Evolutionary conservation across 2,113 vertebrate genomes (phyloP).

Genomic region (Naja naja): DNA sequence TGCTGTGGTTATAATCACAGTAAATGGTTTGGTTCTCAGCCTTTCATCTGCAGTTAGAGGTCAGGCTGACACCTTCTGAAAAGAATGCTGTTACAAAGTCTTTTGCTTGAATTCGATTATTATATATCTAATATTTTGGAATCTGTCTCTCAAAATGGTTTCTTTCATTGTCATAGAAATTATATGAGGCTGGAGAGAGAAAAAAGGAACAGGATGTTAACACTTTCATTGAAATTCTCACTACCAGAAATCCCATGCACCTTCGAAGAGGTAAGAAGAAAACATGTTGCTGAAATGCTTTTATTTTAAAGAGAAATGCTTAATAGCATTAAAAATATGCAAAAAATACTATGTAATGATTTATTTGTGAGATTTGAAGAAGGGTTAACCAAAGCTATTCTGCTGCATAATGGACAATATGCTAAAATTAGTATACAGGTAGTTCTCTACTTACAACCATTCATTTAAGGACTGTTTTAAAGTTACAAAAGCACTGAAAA

Average conservation of each 20-base stretch:
- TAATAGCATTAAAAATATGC: neutral
- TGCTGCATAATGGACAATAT: neutral
- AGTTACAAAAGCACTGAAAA: neutral
- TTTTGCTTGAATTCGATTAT: neutral
- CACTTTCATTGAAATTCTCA: slow-evolving; percentile 80
- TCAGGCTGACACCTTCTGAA: neutral
- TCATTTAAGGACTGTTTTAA: neutral
- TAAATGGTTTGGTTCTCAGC: neutral
- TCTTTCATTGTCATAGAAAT: slow-evolving; percentile 65
- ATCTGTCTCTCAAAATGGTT: neutral
- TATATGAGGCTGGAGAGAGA: slow-evolving; percentile 93
- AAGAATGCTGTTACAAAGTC: neutral
- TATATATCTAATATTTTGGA: neutral
- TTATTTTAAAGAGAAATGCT: neutral
- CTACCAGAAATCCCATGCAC: slow-evolving; percentile 76
- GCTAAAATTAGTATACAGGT: neutral
- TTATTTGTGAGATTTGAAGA: neutral
- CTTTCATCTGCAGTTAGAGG: neutral
- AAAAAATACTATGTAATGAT: neutral
- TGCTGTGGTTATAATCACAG: neutral
- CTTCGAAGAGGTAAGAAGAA: slow-evolving; percentile 79
- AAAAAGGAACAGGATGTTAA: slow-evolving; percentile 84
- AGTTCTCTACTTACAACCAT: neutral
- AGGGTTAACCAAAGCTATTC: neutral
- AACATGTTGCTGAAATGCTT: neutral